Base-by-base conservation (phyloP, 2,888 invertebrate species). In the Fabriciana adippe region DNA sequence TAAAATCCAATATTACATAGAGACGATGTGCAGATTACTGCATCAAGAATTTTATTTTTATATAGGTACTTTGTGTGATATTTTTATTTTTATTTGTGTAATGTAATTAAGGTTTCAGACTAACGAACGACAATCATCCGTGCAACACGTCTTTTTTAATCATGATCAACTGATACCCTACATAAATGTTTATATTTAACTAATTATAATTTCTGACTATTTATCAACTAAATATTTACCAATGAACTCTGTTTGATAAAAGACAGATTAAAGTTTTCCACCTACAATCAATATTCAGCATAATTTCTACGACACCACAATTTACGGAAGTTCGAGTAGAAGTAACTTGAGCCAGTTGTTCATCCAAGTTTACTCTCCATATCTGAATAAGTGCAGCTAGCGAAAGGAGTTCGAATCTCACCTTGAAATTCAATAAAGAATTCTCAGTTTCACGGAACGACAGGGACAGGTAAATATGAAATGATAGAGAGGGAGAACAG, bases 401-500 rank as follows among this genome's bases (percentile, higher is more conserved):
- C 53, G 62, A 65, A 57, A 61, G 51, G 55, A 66, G 59, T 68
- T 67, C 41, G 68, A 62, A 67, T 66, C 64, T 55, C 59, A 67
- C 68, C 68, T 73, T 75, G 62, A 77, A 81, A 82, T 85, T 78
- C 82, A 85, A 86, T 86, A 86, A 81, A 78, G 72, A 68, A 70
- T 73, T 69, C 59, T 68, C 68, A 67, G 67, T 68, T 72, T 69
- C 69, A 72, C 69, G 41, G 63, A 63, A 65, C 65, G 21, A 60
- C 62, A 64, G 70, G 61, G 64, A 61, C 50, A 53, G 57, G 50
- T 68, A 54, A 64, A 68, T 63, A 70, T 64, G 16, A 79, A 79
- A 73, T 64, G 79, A 85, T 75, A 74, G 79, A 80, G 85, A 85
- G 69, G 76, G 77, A 75, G 73, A 80, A 79, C 84, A 88, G 86